phyloP scores from a whole-genome alignment of 2,797 vertebrate species.

The Macropus fuliginosus region DNA sequence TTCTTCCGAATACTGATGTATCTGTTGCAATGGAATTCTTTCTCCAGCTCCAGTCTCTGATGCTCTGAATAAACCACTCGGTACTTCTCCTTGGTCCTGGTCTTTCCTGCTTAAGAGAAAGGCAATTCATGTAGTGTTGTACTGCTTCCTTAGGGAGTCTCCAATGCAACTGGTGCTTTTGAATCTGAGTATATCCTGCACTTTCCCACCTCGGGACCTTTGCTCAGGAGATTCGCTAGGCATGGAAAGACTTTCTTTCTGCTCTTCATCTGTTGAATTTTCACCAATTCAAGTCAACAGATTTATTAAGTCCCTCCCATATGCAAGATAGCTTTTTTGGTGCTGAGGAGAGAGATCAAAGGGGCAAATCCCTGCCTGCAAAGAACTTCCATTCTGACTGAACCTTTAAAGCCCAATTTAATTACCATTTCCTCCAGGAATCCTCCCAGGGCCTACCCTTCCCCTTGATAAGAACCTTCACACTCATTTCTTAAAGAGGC shows the following conservation, averaged over 20 bases:
- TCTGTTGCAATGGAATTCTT: constrained; percentile 98
- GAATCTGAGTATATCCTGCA: neutral
- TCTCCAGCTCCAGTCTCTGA: constrained; percentile 96
- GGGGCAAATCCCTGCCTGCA: neutral
- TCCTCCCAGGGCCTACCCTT: neutral
- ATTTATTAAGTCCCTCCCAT: neutral
- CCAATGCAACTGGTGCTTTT: neutral
- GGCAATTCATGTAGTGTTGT: constrained; percentile 43
- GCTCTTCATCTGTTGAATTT: neutral
- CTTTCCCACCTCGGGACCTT: neutral
- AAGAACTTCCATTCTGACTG: neutral
- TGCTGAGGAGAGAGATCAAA: neutral
- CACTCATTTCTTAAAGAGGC: too few relatives aligned
- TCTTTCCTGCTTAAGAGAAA: constrained; percentile 90
- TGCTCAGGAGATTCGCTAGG: neutral
- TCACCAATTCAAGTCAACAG: neutral
- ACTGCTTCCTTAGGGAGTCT: constrained; percentile 55
- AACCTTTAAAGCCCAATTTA: neutral
- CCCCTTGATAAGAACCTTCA: neutral
- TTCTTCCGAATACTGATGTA: constrained; percentile 97
- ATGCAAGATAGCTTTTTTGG: neutral
- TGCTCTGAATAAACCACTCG: constrained; percentile 97
- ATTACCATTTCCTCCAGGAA: neutral
- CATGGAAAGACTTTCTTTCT: neutral
- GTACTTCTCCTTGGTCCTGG: constrained; percentile 98